These are phyloP conservation scores for Natrix natrix DNA, from an alignment of 2,797 vertebrate genomes.

Conservation along the genomic window DNA sequence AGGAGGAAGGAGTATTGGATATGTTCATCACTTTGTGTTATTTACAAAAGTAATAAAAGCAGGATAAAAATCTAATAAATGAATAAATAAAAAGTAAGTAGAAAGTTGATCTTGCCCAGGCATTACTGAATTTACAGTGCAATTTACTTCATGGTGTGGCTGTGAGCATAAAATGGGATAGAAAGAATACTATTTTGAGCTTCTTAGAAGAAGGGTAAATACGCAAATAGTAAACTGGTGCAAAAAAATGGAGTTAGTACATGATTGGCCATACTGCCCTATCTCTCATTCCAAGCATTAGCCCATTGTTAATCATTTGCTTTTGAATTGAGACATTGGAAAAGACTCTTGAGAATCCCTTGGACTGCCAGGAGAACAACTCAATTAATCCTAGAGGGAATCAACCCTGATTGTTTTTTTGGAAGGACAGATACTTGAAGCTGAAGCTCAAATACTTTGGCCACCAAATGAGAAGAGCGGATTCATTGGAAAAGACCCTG, in stretches of 20 bases:
- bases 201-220: not conserved
- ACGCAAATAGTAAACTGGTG: not conserved
- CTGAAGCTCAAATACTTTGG: not conserved
- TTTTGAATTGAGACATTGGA: not conserved
- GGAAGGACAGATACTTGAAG: not conserved
- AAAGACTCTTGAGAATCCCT: not conserved
- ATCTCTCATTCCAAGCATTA: not conserved
- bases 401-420: not conserved
- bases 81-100: not conserved
- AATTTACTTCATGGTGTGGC: not conserved
- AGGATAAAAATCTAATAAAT: not conserved
- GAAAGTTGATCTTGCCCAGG: not conserved
- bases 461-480: not conserved
- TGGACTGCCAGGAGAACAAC: not conserved
- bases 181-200: not conserved
- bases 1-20: not conserved
- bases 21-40: not conserved
- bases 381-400: not conserved
- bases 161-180: not conserved
- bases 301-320: not conserved
- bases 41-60: not conserved
- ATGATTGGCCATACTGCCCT: not conserved
- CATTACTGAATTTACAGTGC: not conserved
- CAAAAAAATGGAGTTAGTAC: not conserved
- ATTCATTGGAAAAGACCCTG: not conserved